Base-by-base conservation (phyloP, 2,888 invertebrate genomes). In the Ormyrus nitidulus region DNA sequence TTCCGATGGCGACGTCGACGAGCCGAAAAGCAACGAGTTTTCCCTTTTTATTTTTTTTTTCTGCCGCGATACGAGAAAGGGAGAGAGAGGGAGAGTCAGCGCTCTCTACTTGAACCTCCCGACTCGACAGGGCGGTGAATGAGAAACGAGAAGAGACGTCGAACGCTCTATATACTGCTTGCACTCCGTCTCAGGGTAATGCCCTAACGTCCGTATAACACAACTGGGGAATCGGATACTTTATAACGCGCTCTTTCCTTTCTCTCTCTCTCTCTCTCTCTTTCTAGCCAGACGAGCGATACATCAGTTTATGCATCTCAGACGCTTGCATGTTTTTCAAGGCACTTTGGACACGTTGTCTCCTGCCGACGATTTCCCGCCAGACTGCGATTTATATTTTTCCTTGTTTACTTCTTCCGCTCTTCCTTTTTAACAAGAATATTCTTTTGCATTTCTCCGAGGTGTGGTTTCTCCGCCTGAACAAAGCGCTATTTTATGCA, bases 171-270 rank as follows among this genome's bases (percentile, higher is more conserved):
- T 71, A 49, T 71, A 71, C 48, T 54, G 49, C 8, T 13, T 56
- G 48, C 53, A 62, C 62, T 49, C 48, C 6, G 53, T 71, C 65
- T 70, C 62, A 46, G 54, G 64, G 58, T 72, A 78, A 71, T 78
- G 65, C 68, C 65, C 65, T 56, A 61, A 65, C 72, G 58, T 61
- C 61, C 66, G 78, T 59, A 49, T 59, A 77, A 72, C 77, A 72
- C 77, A 66, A 71, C 73, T 49, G 61, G 49, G 72, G 78, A 78
- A 78, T 78, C 66, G 78, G 72, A 78, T 78, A 78, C 78, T 72
- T 68, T 78, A 68, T 78, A 73, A 66, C 72, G 59, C 51, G 54
- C 13, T 13, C 19, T 44, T 49, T n/a, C 5, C 48, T 58, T 58
- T 49, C 51, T 46, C 56, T 44, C 46, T 13, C 49, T 48, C 9